These are phyloP conservation scores for Desmophyllum pertusum DNA, from an alignment of 92 coral and sea anemone genomes.

Conservation along the genomic window DNA sequence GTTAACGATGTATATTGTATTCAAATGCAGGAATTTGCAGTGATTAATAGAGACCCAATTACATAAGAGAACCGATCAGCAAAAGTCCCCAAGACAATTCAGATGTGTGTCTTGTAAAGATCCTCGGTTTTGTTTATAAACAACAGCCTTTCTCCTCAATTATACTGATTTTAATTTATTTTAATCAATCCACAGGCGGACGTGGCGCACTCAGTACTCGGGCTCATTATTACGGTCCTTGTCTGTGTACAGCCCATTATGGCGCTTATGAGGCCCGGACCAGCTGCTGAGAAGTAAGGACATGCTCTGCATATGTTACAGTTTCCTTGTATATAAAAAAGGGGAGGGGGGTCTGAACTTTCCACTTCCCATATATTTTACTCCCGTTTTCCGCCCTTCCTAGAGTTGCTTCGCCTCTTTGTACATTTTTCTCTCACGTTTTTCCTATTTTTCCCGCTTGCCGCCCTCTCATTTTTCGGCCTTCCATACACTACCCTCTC, in stretches of 20 bases:
- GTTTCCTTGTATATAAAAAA: too few relatives aligned
- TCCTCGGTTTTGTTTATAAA: too few relatives aligned
- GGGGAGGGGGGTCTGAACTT: too few relatives aligned
- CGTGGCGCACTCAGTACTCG: slow-evolving; percentile 56
- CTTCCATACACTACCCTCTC: too few relatives aligned
- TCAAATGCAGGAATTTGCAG: background rate
- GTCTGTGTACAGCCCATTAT: slow-evolving; percentile 63
- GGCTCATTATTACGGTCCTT: slow-evolving; percentile 53
- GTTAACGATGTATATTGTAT: background rate
- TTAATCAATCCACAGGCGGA: slow-evolving; percentile 29
- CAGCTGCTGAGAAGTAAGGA: slow-evolving; percentile 21
- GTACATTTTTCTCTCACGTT: too few relatives aligned
- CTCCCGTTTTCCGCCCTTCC: too few relatives aligned
- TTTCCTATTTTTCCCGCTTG: too few relatives aligned
- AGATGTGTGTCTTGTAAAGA: background rate
- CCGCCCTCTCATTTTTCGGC: too few relatives aligned
- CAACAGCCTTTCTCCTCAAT: background rate
- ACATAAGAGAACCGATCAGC: background rate
- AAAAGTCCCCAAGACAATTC: too few relatives aligned
- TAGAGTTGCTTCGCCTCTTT: too few relatives aligned
- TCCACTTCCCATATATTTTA: too few relatives aligned
- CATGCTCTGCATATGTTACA: background rate
- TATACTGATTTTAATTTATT: background rate
- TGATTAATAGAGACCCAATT: background rate
- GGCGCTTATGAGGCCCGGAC: slow-evolving; percentile 67